phyloP scores from a whole-genome alignment of 2,797 vertebrate species.

The Propithecus perrieri region DNA sequence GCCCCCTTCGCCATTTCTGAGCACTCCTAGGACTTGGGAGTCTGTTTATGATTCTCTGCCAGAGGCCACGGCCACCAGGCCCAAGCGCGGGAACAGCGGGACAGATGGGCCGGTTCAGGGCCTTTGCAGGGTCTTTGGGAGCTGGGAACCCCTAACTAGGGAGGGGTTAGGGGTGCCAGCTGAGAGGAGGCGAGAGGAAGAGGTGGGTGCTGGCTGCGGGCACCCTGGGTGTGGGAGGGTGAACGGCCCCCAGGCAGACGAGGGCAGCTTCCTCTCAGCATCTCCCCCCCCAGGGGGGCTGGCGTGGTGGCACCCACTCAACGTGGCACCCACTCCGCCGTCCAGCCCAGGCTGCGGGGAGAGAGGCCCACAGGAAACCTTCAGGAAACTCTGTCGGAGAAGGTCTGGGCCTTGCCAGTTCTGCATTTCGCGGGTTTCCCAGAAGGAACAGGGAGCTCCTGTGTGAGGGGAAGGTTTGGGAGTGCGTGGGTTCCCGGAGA shows the following conservation, averaged over 20 bases:
- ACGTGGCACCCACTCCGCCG: background rate
- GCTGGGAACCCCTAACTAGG: background rate
- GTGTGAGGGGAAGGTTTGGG: background rate
- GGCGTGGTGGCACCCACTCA: background rate
- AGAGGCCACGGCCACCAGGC: background rate
- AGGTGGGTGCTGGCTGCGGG: fast-evolving
- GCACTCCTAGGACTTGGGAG: background rate
- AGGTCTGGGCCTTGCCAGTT: background rate
- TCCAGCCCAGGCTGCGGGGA: background rate
- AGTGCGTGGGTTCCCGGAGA: background rate
- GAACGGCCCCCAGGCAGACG: background rate
- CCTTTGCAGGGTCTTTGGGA: background rate
- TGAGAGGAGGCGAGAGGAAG: background rate
- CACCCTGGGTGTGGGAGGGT: background rate
- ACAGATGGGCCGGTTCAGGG: background rate
- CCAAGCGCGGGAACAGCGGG: background rate
- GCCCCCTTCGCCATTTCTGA: background rate
- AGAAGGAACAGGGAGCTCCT: background rate
- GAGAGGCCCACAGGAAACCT: background rate
- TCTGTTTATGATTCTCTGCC: background rate
- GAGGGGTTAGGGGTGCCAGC: no score
- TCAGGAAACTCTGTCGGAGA: background rate
- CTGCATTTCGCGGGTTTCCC: background rate
- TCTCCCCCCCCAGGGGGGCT: background rate
- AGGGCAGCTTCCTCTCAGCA: background rate